Base-by-base conservation (phyloP, 2,797 vertebrate genomes). In the Anabas testudineus region DNA sequence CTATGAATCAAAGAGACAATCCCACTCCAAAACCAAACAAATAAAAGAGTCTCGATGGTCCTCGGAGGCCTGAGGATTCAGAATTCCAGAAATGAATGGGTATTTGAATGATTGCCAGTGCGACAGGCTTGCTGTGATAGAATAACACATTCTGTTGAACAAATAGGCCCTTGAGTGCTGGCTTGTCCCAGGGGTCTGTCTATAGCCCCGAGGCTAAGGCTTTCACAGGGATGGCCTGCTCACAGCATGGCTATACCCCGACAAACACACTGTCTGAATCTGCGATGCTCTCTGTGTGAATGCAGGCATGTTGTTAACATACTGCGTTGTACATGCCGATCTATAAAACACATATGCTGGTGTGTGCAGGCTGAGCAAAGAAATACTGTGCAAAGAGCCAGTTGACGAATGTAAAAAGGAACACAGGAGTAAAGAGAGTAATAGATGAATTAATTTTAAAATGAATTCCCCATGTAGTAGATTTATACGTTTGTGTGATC, bases 131-230 rank as follows among this genome's bases (percentile, higher is more conserved):
- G 91, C 93, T 94, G 93, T 93, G 93, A 94, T 92, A 92, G 92
- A 94, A 94, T 92, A 95, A 92, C 92, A 93, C 93, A 94, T 94
- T 94, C 87, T 94, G 91, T 93, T 94, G 91, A 95, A 93, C 93
- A 95, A 94, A 95, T 93, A 94, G 94, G 89, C 94, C 92, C 92
- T 91, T 92, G 91, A 94, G 94, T 93, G 92, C 91, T 36, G 78
- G 73, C 77, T 83, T 88, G 91, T 94, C 94, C 93, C 92, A 84
- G 87, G 93, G 92, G 93, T 93, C 87, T 88, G 90, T 89, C 91
- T 91, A 88, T 76, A 92, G 91, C 91, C 95, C 92, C 26, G 74
- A 90, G 94, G 91, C 93, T 91, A 73, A 76, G 83, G 88, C 89
- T 90, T 90, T 90, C 88, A 90, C 77, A 90, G 89, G 89, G 88